Conservation (phyloP, 2,888 invertebrate genomes). For the Sarcophaga rosellei region DNA sequence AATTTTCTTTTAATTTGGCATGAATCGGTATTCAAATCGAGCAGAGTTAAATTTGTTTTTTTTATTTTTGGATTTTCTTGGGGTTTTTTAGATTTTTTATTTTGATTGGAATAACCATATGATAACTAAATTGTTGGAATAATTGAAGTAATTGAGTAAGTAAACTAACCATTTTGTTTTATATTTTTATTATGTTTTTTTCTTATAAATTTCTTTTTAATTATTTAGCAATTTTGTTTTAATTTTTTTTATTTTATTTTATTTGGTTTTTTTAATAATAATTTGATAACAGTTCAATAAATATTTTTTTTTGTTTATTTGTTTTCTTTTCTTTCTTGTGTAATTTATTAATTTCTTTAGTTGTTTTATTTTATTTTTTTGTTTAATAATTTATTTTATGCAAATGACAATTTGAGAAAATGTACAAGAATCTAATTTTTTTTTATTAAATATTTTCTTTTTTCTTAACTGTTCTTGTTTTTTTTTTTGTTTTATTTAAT, state of each 20-base stretch:
- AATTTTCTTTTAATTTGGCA: no score
- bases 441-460: constrained; percentile 44
- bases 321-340: constrained; percentile 36
- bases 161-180: constrained; percentile 44
- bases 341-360: constrained; percentile 36
- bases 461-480: constrained; percentile 46
- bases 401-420: constrained; percentile 59
- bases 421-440: constrained; percentile 66
- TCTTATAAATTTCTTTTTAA: constrained; percentile 31
- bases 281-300: constrained; percentile 64
- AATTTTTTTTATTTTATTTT: constrained; percentile 22
- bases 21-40: no score
- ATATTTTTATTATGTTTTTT: constrained; percentile 10
- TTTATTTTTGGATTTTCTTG: neutral
- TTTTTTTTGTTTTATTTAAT: constrained; percentile 42
- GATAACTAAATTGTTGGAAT: neutral
- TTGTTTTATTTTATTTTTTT: constrained; percentile 39
- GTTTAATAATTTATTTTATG: neutral
- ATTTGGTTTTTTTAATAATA: constrained; percentile 29
- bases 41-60: no score
- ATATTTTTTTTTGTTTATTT: constrained; percentile 51
- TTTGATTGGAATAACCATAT: neutral
- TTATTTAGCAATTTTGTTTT: neutral
- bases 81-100: neutral
- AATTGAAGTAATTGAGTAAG: constrained; percentile 14